Base-by-base conservation (phyloP, 2,797 vertebrate species). In the Rhynchotus rufescens region DNA sequence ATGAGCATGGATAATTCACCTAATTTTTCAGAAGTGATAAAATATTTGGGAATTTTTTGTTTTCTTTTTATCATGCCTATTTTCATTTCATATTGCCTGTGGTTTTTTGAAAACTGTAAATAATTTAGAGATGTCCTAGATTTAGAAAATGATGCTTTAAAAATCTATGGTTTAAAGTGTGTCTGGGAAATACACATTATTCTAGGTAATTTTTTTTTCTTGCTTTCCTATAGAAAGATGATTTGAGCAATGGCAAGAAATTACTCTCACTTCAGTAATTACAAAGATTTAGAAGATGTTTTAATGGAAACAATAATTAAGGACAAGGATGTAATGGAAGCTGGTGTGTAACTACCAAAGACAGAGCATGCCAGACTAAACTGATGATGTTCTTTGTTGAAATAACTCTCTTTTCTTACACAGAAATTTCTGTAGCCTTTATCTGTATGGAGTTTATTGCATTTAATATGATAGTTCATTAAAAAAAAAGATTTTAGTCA, bases 121-220 rank as follows among this genome's bases (percentile, higher is more conserved):
- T 96, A 91, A 95, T 96, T 96, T 84, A 95, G 26, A 71, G 49
- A n/a, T 92, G 72, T 62, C 89, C 90, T 95, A 95, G 71, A 96
- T 92, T 95, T 88, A 77, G 44, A 92, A 92, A 73, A 34, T 60
- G 6, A 42, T 64, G 13, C 84, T 95, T 93, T 67, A 86, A 95
- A 91, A 96, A 82, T 80, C 89, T 76, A 17, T 85, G 52, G 62
- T 87, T 92, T 86, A 54, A 93, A 88, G 45, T 60, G 13, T 76
- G 65, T 34, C 85, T 94, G 82, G 62, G 72, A 91, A 90, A 84
- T 20, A 38, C 20, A 76, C 16, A 32, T 75, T 36, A 12, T 80
- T 91, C 45, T 25, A 38, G 52, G 47, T 68, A 90, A 88, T 28
- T 25, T 52, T 47, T 21, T 38, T 79, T 86, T 90, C 44, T 73